Conservation (phyloP, 2,888 invertebrate genomes). For the Eristalis arbustorum region DNA sequence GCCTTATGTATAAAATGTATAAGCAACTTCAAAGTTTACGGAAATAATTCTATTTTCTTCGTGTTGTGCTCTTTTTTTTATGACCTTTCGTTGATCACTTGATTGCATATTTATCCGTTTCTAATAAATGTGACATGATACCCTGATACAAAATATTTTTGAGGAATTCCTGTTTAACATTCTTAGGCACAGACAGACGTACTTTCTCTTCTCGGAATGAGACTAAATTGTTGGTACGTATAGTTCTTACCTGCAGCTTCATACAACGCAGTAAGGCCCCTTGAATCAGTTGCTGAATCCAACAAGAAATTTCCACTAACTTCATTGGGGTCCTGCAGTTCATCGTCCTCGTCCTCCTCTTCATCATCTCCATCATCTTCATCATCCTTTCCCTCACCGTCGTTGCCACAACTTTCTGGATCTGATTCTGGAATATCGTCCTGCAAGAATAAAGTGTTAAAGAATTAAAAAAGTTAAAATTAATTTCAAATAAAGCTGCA, state of each 20-base stretch:
- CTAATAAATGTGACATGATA: too few species aligned
- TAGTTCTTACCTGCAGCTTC: slow-evolving; percentile 88
- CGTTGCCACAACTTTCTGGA: slow-evolving; percentile 79
- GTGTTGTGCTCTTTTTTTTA: too few species aligned
- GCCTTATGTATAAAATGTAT: too few species aligned
- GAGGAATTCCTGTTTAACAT: too few species aligned
- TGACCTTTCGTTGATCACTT: too few species aligned
- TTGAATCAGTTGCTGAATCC: slow-evolving; percentile 80
- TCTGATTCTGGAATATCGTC: slow-evolving; percentile 80
- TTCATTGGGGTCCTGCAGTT: slow-evolving; percentile 77
- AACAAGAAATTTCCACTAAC: slow-evolving; percentile 79
- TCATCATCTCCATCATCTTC: slow-evolving; percentile 80
- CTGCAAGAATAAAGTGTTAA: slow-evolving; percentile 73
- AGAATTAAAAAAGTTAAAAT: neutral
- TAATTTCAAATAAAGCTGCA: neutral
- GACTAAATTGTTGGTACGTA: too few species aligned
- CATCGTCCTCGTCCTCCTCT: slow-evolving; percentile 80
- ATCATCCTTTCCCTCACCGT: slow-evolving; percentile 79
- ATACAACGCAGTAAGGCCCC: slow-evolving; percentile 90
- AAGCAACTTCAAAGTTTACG: too few species aligned
- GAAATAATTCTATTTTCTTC: too few species aligned
- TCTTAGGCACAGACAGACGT: too few species aligned
- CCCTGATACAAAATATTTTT: too few species aligned
- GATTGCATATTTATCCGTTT: too few species aligned
- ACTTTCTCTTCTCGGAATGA: too few species aligned